Evolutionary conservation across 2,797 vertebrate species (phyloP), one percentile per base, ranked within the genome.

Genomic region (Bothrops alternatus): DNA sequence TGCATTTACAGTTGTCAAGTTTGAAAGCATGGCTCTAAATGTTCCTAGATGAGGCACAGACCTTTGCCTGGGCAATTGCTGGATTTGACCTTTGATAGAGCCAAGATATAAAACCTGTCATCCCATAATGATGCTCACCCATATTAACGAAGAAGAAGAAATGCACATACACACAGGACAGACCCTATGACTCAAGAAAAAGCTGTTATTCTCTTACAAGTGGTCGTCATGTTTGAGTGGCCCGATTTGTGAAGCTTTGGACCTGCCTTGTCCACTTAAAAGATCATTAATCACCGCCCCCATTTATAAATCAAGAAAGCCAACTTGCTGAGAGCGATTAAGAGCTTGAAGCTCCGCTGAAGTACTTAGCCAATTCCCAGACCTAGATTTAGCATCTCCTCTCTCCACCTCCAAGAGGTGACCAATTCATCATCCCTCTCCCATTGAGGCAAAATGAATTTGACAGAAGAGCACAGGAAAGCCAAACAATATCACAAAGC

Each of bases 351-450:
- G 97, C 97, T 98, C 98, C 98, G 60, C 98, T 98, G 98, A 98
- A 99, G 99, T 98, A 98, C 98, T 99, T 99, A 99, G 98, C 98
- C 98, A 98, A 98, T 99, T 98, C 99, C 98, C 98, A 98, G 98
- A 98, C 97, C 98, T 97, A 95, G 95, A 98, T 97, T 98, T 98
- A 97, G 98, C 97, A 97, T 98, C 97, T 98, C 98, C 98, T 97
- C 97, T 98, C 96, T 90, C 96, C 2, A 47, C 96, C 96, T 98
- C 98, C 97, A 96, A 94, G 96, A 96, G 98, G 98, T 97, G 96
- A 97, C 97, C 97, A 97, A 99, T 99, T 99, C 98, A 99, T 99
- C 99, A 99, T 98, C 97, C 98, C 98, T 98, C 98, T 97, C 97
- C 97, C 97, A 96, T 96, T 95, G 97, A 98, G 97, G 97, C 97